Base-by-base conservation (phyloP, 2,888 invertebrate species). In the Dryobota labecula region DNA sequence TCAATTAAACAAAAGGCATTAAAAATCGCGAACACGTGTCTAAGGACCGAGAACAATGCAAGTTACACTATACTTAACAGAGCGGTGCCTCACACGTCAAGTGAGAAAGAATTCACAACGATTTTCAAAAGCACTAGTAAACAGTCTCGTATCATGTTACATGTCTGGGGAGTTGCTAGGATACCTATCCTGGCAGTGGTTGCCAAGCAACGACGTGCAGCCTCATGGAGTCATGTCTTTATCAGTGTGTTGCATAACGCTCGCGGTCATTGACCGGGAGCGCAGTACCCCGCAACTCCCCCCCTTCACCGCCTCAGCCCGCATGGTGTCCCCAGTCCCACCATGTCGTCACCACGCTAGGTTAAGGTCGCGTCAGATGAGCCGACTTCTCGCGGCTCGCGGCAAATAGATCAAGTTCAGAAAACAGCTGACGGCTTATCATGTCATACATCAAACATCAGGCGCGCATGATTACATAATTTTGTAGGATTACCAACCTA, bases 161-260 rank as follows among this genome's bases (percentile, higher is more conserved):
- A 47, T 24, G 11, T 60, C 30, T 49, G 20, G 38, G 53, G 43
- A 30, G 30, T 27, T 33, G 33, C 5, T 47, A 47, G 4, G 27
- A 36, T 36, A 69, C 18, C 9, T 49, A n/a, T 27, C 27, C 18
- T 18, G 30, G 15, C 24, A 20, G 8, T 24, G 65, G 69, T 76
- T 63, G 69, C 73, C 24, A 71, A n/a, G 76, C 83, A 75, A 85
- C 60, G 69, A 54, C 61, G 58, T 61, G 65, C 82, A 85, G 85
- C 78, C 80, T 85, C 81, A 80, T 81, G 77, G 79, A 80, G 80
- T 84, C 61, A 30, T 56, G 56, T 33, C 86, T 76, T 86, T 89
- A 90, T 89, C 88, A 88, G 85, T 85, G 84, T 80, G 83, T 90
- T 91, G 90, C 90, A 90, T 91, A 90, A 91, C 87, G 84, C 71